These are phyloP conservation scores for Muntiacus reevesi DNA, from an alignment of 2,113 vertebrate genomes.

Conservation along the genomic window DNA sequence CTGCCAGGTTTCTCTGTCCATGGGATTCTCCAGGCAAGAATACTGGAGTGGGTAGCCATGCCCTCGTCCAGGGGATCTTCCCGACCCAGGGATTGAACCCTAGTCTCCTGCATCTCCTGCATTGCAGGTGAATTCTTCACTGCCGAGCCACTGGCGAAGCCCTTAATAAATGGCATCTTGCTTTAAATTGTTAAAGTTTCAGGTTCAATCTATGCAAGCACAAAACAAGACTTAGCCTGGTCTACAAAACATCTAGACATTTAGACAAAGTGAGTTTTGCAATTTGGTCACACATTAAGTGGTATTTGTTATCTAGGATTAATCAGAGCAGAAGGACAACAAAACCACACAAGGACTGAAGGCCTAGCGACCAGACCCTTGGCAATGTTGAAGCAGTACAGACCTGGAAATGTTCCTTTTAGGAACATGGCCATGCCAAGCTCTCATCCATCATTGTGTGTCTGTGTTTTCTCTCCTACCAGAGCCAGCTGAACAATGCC, in stretches of 20 bases:
- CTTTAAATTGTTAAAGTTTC: slow-evolving; percentile 32
- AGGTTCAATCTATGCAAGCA: background rate
- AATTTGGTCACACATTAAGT: slow-evolving; percentile 4
- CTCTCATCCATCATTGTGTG: background rate
- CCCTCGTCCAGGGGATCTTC: background rate
- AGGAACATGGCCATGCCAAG: background rate
- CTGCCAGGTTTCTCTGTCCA: background rate
- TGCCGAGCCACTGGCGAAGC: background rate
- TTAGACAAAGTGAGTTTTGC: background rate
- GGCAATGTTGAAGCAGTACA: background rate
- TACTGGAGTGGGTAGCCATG: background rate
- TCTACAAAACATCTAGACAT: background rate
- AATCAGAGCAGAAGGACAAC: background rate
- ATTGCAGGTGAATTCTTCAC: background rate
- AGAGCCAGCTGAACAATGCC: background rate
- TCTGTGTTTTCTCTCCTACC: background rate
- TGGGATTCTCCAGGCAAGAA: background rate
- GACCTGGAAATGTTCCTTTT: background rate
- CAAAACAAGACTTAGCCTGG: background rate
- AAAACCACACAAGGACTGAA: background rate
- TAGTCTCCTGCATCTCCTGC: background rate
- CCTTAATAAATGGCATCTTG: background rate
- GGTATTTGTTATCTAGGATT: background rate
- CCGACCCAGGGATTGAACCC: background rate
- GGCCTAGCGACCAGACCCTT: background rate